Conservation (phyloP, 1,140 invertebrate species). For the Goniozus legneri region DNA sequence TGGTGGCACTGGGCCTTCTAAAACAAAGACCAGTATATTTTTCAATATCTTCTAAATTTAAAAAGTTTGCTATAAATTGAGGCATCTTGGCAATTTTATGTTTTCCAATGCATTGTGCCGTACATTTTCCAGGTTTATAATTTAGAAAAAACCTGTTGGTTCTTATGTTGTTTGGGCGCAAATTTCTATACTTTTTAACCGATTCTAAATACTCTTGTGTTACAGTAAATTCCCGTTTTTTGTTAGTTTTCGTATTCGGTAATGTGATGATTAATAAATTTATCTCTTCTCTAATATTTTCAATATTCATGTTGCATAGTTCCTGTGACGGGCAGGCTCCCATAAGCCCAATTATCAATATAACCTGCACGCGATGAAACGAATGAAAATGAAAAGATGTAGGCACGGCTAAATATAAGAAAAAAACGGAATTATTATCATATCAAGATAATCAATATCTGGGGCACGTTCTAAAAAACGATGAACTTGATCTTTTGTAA, state of each 20-base stretch:
- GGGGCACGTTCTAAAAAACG: neutral
- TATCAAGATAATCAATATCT: neutral
- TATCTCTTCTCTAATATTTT: neutral
- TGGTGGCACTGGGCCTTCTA: conserved; percentile 13
- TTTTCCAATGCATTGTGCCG: neutral
- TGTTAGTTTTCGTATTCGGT: neutral
- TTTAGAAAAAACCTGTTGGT: conserved; percentile 2
- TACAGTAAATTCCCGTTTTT: neutral
- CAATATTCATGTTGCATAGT: neutral
- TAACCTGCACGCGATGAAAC: neutral
- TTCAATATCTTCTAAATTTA: conserved; percentile 5
- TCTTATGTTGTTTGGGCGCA: neutral
- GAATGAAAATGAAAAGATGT: neutral
- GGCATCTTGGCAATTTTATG: neutral
- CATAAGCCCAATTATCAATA: neutral
- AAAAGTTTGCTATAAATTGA: conserved; percentile 2
- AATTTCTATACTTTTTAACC: conserved; percentile 8
- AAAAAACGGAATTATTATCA: too few species aligned
- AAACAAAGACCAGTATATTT: conserved; percentile 9
- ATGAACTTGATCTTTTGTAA: neutral
- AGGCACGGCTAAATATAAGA: too few species aligned
- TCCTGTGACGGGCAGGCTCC: neutral
- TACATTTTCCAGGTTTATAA: neutral
- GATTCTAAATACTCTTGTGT: neutral
- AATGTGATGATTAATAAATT: neutral